These are phyloP conservation scores for Plebejus melissa DNA, from an alignment of 2,888 invertebrate genomes.

Conservation along the genomic window DNA sequence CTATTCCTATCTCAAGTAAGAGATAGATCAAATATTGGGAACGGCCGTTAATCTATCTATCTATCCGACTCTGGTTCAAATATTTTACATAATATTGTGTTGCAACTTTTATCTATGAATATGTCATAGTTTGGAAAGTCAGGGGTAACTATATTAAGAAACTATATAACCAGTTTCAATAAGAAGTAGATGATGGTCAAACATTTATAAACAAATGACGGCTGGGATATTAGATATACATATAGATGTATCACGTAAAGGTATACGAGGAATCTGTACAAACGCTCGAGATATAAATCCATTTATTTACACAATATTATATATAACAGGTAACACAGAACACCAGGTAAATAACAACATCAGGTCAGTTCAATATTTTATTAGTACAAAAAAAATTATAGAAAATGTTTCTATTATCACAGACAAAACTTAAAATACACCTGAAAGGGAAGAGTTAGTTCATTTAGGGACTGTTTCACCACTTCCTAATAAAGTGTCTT, in stretches of 20 bases:
- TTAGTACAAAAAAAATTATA: slow-evolving; percentile 48
- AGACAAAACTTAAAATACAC: slow-evolving; percentile 59
- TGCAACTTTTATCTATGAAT: too few relatives aligned
- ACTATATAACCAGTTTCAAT: too few relatives aligned
- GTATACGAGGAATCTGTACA: neutral
- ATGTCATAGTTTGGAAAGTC: too few relatives aligned
- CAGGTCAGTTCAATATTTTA: slow-evolving; percentile 41
- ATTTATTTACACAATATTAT: slow-evolving; percentile 9
- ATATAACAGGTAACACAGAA: slow-evolving; percentile 40
- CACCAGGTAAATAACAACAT: slow-evolving; percentile 54
- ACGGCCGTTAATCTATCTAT: too few relatives aligned
- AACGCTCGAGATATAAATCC: neutral
- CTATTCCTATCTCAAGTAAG: too few relatives aligned
- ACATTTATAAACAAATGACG: neutral
- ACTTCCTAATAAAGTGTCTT: too few relatives aligned
- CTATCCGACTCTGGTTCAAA: too few relatives aligned
- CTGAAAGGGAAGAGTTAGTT: slow-evolving; percentile 39
- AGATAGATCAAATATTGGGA: too few relatives aligned
- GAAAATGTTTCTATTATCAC: slow-evolving; percentile 62
- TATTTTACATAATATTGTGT: too few relatives aligned
- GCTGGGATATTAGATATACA: neutral
- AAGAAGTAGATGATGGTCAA: neutral
- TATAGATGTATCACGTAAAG: neutral
- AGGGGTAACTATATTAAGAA: too few relatives aligned
- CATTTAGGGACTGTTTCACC: neutral